Percentiles rank a stretch among this genome's conserved stretches.
phyloP scores from a whole-genome alignment of 2,113 vertebrate species.

The Falcunculus frontatus region DNA sequence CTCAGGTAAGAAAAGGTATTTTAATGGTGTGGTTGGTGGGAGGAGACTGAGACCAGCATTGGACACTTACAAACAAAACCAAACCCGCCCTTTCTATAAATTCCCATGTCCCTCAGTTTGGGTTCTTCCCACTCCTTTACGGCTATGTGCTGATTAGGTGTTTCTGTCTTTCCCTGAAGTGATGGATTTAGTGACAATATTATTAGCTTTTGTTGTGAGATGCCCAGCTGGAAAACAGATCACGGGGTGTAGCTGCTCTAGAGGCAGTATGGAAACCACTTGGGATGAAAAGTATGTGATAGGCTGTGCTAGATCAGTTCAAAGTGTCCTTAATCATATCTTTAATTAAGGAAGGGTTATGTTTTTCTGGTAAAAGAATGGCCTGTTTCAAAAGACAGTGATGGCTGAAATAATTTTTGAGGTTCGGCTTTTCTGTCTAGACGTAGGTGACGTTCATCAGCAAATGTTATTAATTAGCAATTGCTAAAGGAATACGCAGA shows the following conservation, averaged over 20 bases:
- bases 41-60: not conserved
- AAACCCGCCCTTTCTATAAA: not conserved
- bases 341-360: not conserved
- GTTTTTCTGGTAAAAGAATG: not conserved
- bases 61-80: not conserved
- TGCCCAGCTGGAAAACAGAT: not conserved
- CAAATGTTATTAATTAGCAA: not conserved
- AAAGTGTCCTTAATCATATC: not conserved
- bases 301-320: not conserved
- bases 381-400: not conserved
- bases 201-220: not conserved
- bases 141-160: not conserved
- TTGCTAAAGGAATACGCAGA: not conserved
- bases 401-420: not conserved
- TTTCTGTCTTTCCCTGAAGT: not conserved
- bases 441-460: not conserved
- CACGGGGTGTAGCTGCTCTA: not conserved
- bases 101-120: not conserved
- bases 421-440: not conserved
- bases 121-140: not conserved
- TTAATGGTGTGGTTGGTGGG: not conserved
- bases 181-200: not conserved
- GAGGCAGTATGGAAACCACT: not conserved
- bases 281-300: not conserved
- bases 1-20: not conserved